Conservation (phyloP, 1,140 invertebrate genomes). For the Zaprionus nigranus region DNA sequence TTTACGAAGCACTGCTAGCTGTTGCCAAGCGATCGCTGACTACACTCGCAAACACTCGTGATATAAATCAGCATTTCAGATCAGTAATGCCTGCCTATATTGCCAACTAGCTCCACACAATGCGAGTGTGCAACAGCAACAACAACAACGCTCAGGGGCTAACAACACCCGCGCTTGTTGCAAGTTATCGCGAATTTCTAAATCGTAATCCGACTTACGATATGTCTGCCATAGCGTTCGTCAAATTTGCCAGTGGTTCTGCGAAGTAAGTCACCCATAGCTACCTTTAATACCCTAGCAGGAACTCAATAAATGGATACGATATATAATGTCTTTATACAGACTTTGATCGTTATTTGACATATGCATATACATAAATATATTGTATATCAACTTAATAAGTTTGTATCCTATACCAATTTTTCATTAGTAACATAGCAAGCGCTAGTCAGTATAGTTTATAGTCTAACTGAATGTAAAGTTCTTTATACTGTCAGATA, state of each 20-base stretch:
- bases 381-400: no score
- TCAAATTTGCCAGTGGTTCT: conserved; percentile 45
- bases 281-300: conserved; percentile 25
- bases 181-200: conserved; percentile 53
- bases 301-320: background rate
- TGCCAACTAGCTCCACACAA: conserved; percentile 26
- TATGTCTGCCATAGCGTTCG: conserved; percentile 33
- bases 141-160: background rate
- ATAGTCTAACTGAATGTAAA: no score
- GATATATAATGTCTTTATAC: background rate
- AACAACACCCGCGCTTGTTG: conserved; percentile 42
- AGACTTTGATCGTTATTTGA: background rate
- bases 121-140: conserved; percentile 21
- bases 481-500: no score
- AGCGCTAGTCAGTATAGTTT: no score
- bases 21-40: conserved; percentile 66
- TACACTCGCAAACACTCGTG: conserved; percentile 52
- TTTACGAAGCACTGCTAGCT: conserved; percentile 38
- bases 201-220: conserved; percentile 52
- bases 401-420: no score
- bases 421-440: no score
- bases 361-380: no score
- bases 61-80: conserved; percentile 72
- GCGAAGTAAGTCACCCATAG: background rate
- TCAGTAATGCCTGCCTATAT: conserved; percentile 55